Conservation (phyloP, 2,888 invertebrate species). For the Stenurella melanura region DNA sequence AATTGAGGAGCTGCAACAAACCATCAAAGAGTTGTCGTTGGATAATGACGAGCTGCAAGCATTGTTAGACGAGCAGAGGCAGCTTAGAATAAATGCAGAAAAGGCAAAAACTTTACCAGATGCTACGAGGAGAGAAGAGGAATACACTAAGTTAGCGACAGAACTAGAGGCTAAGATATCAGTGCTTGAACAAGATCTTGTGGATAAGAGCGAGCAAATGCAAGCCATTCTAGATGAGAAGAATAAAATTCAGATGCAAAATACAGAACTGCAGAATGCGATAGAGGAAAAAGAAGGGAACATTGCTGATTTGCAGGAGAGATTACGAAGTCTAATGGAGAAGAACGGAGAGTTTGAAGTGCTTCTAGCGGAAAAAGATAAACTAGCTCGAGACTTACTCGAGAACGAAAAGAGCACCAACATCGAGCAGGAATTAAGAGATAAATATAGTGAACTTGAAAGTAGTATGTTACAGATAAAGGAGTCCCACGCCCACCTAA, state of each 20-base stretch:
- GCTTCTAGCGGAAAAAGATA: conserved; percentile 32
- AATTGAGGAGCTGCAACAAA: conserved; percentile 75
- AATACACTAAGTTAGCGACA: not conserved
- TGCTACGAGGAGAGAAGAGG: conserved; percentile 47
- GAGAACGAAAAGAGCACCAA: conserved; percentile 33
- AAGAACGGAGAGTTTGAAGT: conserved; percentile 29
- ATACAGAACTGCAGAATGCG: conserved; percentile 30
- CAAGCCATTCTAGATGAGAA: conserved; percentile 36
- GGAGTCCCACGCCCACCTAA: conserved; percentile 39
- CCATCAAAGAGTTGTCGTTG: conserved; percentile 76
- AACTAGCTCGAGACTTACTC: conserved; percentile 34
- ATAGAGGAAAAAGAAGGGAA: conserved; percentile 21
- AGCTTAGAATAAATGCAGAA: conserved; percentile 66
- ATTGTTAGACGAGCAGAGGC: conserved; percentile 75
- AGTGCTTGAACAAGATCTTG: conserved; percentile 44
- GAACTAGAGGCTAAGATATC: conserved; percentile 38
- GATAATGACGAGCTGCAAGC: conserved; percentile 79
- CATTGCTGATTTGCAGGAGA: conserved; percentile 36
- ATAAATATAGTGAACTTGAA: conserved; percentile 16
- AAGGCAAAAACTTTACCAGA: conserved; percentile 66
- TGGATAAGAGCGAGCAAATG: conserved; percentile 30
- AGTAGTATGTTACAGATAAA: conserved; percentile 3
- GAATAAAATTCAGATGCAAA: conserved; percentile 15
- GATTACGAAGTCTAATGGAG: conserved; percentile 22
- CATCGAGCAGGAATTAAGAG: not conserved